phyloP scores from a whole-genome alignment of 2,888 invertebrate species.

The Timandra comae region DNA sequence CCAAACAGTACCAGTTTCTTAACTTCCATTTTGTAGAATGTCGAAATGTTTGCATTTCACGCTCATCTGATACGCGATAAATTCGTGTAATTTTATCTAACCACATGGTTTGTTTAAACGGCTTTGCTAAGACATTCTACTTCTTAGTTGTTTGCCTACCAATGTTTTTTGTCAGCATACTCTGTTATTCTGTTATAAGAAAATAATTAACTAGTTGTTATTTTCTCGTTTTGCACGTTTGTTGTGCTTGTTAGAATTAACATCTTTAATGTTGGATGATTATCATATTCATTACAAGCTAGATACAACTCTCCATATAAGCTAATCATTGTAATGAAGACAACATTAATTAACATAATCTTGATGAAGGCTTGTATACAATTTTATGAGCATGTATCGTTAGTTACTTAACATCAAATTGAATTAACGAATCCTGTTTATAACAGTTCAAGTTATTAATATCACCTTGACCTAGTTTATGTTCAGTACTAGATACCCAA shows the following conservation, averaged over 20 bases:
- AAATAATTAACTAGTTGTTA: too few relatives aligned
- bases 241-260: not conserved
- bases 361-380: conserved; percentile 9
- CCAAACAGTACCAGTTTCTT: too few relatives aligned
- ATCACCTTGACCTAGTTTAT: conserved; percentile 43
- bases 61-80: conserved; percentile 41
- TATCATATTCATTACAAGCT: conserved; percentile 2
- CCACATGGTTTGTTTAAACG: conserved; percentile 14
- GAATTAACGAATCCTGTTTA: not conserved
- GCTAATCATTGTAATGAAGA: conserved; percentile 9
- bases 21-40: conserved; percentile 32
- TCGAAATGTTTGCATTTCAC: conserved; percentile 41
- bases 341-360: conserved; percentile 6
- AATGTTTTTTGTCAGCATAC: too few relatives aligned
- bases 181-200: too few relatives aligned
- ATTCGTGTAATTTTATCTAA: conserved; percentile 28
- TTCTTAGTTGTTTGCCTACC: too few relatives aligned
- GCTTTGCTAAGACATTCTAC: too few relatives aligned
- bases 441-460: conserved; percentile 1
- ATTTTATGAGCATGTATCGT: not conserved
- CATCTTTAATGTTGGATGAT: not conserved
- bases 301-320: conserved; percentile 2
- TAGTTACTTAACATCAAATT: not conserved
- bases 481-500: conserved; percentile 33
- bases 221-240: not conserved